Evolutionary conservation across 2,113 vertebrate genomes (phyloP).

Genomic region (Myocastor coypus): DNA sequence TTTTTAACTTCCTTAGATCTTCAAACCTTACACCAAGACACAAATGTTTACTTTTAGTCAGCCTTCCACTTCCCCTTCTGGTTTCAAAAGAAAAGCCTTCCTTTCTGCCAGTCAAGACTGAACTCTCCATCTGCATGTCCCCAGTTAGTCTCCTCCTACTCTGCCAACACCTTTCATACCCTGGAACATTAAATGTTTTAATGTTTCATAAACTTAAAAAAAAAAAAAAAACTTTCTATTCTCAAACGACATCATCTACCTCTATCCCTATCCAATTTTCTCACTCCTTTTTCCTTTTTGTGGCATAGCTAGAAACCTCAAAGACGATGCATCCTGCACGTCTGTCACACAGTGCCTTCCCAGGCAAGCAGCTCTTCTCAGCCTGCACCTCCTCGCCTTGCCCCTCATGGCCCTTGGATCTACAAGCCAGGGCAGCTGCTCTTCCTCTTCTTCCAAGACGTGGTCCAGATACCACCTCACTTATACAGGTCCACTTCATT

Average conservation of each 20-base stretch:
- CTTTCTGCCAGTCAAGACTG: background rate
- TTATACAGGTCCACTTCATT: background rate
- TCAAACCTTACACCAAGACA: background rate
- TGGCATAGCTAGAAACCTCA: background rate
- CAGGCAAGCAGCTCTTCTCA: background rate
- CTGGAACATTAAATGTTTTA: background rate
- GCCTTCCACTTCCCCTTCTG: background rate
- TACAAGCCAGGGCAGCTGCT: background rate
- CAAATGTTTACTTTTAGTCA: background rate
- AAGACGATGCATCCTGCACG: no score
- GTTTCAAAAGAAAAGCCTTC: background rate
- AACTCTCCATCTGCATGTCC: background rate
- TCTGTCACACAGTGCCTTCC: background rate
- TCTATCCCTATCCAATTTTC: background rate
- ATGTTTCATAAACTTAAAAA: background rate
- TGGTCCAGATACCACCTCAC: background rate
- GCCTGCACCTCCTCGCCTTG: background rate
- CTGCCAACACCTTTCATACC: background rate
- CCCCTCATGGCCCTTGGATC: no score
- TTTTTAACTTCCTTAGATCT: background rate
- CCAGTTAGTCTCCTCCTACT: background rate
- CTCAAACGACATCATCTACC: background rate
- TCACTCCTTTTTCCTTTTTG: background rate
- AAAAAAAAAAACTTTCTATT: background rate
- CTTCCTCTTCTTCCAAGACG: background rate